Evolutionary conservation across 2,888 invertebrate species (phyloP).

Genomic region (Ceramica pisi): DNA sequence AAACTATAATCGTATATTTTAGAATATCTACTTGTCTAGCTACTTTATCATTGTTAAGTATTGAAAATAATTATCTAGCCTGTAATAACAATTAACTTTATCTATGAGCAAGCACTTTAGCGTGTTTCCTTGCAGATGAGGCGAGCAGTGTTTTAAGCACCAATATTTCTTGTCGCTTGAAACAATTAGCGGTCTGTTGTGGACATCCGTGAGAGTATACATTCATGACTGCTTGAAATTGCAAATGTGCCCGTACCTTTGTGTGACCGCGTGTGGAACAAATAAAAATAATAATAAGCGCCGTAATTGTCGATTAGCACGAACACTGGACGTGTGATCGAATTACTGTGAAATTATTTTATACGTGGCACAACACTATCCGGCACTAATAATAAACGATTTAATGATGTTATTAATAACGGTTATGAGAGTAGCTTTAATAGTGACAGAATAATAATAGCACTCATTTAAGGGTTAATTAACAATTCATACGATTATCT

Average conservation of each 20-base stretch:
- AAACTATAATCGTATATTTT: conserved; percentile 19
- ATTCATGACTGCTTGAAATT: conserved; percentile 76
- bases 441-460: conserved; percentile 40
- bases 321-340: conserved; percentile 62
- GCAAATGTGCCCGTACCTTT: conserved; percentile 75
- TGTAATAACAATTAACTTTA: conserved; percentile 56
- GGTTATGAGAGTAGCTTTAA: conserved; percentile 27
- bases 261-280: conserved; percentile 67
- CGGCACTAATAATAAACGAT: conserved; percentile 42
- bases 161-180: conserved; percentile 80
- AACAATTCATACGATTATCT: conserved; percentile 26
- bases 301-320: conserved; percentile 77
- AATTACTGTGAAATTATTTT: conserved; percentile 57
- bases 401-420: conserved; percentile 51
- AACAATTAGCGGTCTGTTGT: conserved; percentile 76
- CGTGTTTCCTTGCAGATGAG: conserved; percentile 33
- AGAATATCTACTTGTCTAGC: conserved; percentile 6
- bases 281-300: conserved; percentile 73
- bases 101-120: conserved; percentile 42
- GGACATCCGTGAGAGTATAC: conserved; percentile 73
- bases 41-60: conserved; percentile 31
- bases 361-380: conserved; percentile 46
- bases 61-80: conserved; percentile 40
- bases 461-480: conserved; percentile 46
- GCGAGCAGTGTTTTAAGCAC: conserved; percentile 62